Evolutionary conservation across 2,888 invertebrate genomes (phyloP).

Genomic region (Linnaemya vulpina): DNA sequence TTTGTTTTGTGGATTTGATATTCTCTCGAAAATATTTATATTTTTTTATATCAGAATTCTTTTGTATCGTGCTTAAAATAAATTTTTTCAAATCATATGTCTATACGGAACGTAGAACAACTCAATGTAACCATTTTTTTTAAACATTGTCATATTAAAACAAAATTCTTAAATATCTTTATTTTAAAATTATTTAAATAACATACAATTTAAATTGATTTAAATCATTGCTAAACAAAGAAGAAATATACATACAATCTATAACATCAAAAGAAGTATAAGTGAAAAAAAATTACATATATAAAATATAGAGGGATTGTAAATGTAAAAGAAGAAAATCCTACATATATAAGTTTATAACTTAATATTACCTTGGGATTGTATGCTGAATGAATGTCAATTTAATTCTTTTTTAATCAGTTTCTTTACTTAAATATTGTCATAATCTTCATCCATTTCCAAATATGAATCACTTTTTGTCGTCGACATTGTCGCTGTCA

Average conservation of each 20-base stretch:
- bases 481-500: slow-evolving; percentile 71
- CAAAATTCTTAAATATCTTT: slow-evolving; percentile 38
- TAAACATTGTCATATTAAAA: slow-evolving; percentile 30
- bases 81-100: no score
- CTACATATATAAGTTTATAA: slow-evolving; percentile 22
- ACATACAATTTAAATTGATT: slow-evolving; percentile 42
- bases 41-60: no score
- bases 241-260: slow-evolving; percentile 6
- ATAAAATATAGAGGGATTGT: slow-evolving; percentile 19
- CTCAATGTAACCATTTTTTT: background rate
- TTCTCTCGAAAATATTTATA: no score
- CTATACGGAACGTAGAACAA: no score
- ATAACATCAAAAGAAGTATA: slow-evolving; percentile 29
- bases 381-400: slow-evolving; percentile 56
- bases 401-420: slow-evolving; percentile 2
- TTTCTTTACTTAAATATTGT: slow-evolving; percentile 80
- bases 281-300: slow-evolving; percentile 1
- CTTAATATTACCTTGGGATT: slow-evolving; percentile 63
- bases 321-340: slow-evolving; percentile 8
- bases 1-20: no score
- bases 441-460: slow-evolving; percentile 83
- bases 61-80: no score
- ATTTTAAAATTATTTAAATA: slow-evolving; percentile 49
- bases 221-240: slow-evolving; percentile 19
- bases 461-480: slow-evolving; percentile 76